phyloP scores from a whole-genome alignment of 2,113 vertebrate genomes.

The Daubentonia madagascariensis region DNA sequence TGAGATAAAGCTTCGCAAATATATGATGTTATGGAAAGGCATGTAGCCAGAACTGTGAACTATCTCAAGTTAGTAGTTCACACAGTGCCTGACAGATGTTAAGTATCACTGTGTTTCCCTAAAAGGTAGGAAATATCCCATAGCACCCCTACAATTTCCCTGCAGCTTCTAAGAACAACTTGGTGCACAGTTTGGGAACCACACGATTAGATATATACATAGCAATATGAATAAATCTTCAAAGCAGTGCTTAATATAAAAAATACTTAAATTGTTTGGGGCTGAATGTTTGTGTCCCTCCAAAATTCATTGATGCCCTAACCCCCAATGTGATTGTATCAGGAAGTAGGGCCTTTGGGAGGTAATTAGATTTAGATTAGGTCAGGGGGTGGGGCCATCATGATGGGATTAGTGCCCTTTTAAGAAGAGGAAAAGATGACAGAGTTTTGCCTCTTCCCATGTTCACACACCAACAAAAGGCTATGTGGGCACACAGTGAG shows the following conservation, averaged over 20 bases:
- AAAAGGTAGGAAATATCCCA: background rate
- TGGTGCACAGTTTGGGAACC: background rate
- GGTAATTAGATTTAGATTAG: background rate
- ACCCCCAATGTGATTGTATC: background rate
- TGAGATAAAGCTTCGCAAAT: background rate
- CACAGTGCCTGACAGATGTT: background rate
- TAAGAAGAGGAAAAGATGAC: background rate
- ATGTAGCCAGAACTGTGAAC: background rate
- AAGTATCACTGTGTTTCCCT: background rate
- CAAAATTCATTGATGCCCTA: background rate
- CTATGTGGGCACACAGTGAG: background rate
- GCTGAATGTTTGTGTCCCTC: background rate
- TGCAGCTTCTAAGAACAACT: background rate
- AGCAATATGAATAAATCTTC: background rate
- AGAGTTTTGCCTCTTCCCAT: background rate
- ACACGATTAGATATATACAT: background rate
- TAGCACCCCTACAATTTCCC: background rate
- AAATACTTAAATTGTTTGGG: background rate
- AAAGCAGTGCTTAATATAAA: background rate
- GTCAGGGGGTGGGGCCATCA: background rate
- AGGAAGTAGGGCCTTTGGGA: background rate
- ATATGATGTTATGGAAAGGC: background rate
- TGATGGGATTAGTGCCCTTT: background rate
- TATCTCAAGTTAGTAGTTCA: background rate
- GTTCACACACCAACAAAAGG: background rate